Evolutionary conservation across 2,888 invertebrate genomes (phyloP), one percentile per base, ranked within the genome.

Genomic region (Bibio marci): DNA sequence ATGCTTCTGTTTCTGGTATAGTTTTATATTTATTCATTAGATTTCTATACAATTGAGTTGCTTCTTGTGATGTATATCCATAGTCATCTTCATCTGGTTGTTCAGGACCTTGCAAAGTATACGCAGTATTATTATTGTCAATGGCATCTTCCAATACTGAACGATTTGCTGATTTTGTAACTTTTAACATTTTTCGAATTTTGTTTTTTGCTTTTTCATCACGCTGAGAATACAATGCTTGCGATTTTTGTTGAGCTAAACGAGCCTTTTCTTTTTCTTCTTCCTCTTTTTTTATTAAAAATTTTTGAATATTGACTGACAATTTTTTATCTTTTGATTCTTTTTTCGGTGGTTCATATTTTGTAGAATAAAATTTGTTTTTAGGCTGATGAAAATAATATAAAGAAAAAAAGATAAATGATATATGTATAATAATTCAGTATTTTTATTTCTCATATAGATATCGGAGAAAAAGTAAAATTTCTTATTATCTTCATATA

Each of bases 81-180:
- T 88, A 90, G 54, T 90, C 88, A 63, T 90, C 90, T 54, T 86
- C 85, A 51, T 88, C 88, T 0, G 85, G 81, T 51, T 86, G 85
- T 2, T 77, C 73, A 0, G 77, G 75, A 0, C 82, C 83, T 36
- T 73, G 70, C 27, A 75, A 59, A 1, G 82, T 81, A 4, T 81
- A 71, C 4, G 80, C 78, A 12, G 82, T 81, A 48, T 83, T 76
- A 25, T 79, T 73, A 47, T 69, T 67, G 51, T 85, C 80, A 18
- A 79, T 64, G 1, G 86, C 86, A 67, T 88, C 88, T 32, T 74
- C 78, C 45, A 88, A 62, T 2, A 81, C 87, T 3, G 87, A 78
- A 54, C 87, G 86, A 56, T 86, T 87, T 0, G 88, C 87, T 6
- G 87, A 82, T 60, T 88, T 90, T 8, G 86, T 86, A 1, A 85